Evolutionary conservation across 2,797 vertebrate genomes (phyloP).

Genomic region (Coilia nasus): DNA sequence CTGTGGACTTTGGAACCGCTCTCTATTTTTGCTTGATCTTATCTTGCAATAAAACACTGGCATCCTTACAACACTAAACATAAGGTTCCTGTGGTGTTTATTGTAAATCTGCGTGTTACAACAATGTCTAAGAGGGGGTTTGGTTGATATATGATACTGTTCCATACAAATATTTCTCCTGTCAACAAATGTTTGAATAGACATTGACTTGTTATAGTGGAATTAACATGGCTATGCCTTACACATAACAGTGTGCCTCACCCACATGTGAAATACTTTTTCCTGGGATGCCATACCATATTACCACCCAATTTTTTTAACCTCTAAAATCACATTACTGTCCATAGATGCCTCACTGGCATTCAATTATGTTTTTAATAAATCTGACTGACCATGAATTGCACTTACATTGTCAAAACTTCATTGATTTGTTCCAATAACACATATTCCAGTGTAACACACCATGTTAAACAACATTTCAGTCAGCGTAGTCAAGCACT

Average conservation of each 20-base stretch:
- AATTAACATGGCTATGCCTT: slow-evolving; percentile 2
- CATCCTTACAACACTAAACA: slow-evolving; percentile 11
- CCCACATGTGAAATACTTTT: background rate
- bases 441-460: slow-evolving; percentile 11
- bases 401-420: background rate
- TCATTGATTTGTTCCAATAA: background rate
- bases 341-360: background rate
- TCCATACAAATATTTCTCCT: slow-evolving; percentile 10
- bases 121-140: background rate
- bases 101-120: slow-evolving; percentile 10
- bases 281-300: background rate
- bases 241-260: background rate
- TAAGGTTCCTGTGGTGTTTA: slow-evolving; percentile 8
- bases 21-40: slow-evolving; percentile 39
- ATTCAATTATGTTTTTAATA: slow-evolving; percentile 24
- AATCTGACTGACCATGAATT: background rate
- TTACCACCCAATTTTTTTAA: background rate
- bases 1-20: slow-evolving; percentile 41
- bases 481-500: background rate
- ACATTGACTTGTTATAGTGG: slow-evolving; percentile 3
- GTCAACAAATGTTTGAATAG: slow-evolving; percentile 7
- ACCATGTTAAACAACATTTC: slow-evolving; percentile 28
- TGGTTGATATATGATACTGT: slow-evolving; percentile 20
- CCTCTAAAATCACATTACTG: slow-evolving; percentile 16
- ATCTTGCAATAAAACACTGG: slow-evolving; percentile 41